Conservation (phyloP, 2,797 vertebrate species). For the Peromyscus attwateri region DNA sequence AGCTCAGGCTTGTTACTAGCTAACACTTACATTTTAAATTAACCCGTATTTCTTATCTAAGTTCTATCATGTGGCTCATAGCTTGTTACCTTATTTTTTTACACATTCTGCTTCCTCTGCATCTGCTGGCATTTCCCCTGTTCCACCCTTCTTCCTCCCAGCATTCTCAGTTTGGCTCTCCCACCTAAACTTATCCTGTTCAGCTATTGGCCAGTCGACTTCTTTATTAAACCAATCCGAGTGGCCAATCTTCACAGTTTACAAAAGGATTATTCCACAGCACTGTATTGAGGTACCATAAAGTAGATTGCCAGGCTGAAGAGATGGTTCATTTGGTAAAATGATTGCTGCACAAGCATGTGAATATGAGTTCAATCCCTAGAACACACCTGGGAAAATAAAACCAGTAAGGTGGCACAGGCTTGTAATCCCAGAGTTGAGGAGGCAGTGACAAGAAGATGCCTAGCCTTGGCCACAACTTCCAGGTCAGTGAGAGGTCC, state of each 20-base stretch:
- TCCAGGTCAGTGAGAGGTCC: neutral
- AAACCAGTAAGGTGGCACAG: neutral
- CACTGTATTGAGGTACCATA: accelerated
- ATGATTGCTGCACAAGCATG: too few species aligned
- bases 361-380: neutral
- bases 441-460: neutral
- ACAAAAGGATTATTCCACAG: neutral
- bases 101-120: neutral
- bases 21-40: neutral
- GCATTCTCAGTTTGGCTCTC: neutral
- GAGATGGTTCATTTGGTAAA: neutral
- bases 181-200: neutral
- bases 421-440: neutral
- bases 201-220: neutral
- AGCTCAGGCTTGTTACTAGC: neutral
- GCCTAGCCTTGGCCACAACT: neutral
- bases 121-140: neutral
- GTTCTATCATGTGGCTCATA: neutral
- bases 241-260: neutral
- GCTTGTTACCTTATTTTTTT: neutral
- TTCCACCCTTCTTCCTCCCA: neutral
- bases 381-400: neutral
- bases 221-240: neutral
- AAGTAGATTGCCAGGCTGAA: neutral
- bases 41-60: neutral